Evolutionary conservation across 2,113 vertebrate genomes (phyloP), one percentile per base, ranked within the genome.

Genomic region (Sorex fumeus): DNA sequence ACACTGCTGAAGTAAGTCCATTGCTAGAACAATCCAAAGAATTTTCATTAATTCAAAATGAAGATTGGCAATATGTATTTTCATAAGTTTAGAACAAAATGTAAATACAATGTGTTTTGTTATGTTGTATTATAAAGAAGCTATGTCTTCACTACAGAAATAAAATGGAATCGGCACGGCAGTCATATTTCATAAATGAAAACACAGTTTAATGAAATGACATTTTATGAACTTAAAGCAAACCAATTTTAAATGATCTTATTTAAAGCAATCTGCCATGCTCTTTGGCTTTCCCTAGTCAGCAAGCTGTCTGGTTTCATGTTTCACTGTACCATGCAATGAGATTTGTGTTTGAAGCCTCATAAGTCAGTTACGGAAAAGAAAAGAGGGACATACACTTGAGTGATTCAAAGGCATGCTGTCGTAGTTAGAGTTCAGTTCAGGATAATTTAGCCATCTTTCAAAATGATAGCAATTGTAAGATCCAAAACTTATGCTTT

Each of bases 211-310:
- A 85, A 90, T 93, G 57, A 89, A 92, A 72, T 91, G 53, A 75
- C 77, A 77, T 72, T 88, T 83, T 80, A 72, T 91, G 72, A 91
- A 89, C 40, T 90, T 88, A 66, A 70, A 70, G 34, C n/a, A 80
- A 93, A 88, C 32, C 45, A 36, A 72, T 64, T 80, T 70, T 62
- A 80, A 76, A 28, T 62, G 19, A 75, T 89, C n/a, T 94, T 85
- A 30, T 84, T 82, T 88, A 87, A 80, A 94, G 32, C 60, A 78
- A 78, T 86, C 53, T 78, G 32, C 23, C 36, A 10, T 81, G 47
- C 21, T 70, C 47, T 66, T 45, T 82, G 64, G 23, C 32, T 72
- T 83, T 70, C 60, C 3, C 6, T 74, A n/a, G 40, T 90, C 69
- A 88, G 40, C 86, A 78, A 87, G 30, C 74, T 78, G 40, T 66